These are phyloP conservation scores for Rattus rattus DNA, from an alignment of 2,113 vertebrate species.

Conservation along the genomic window DNA sequence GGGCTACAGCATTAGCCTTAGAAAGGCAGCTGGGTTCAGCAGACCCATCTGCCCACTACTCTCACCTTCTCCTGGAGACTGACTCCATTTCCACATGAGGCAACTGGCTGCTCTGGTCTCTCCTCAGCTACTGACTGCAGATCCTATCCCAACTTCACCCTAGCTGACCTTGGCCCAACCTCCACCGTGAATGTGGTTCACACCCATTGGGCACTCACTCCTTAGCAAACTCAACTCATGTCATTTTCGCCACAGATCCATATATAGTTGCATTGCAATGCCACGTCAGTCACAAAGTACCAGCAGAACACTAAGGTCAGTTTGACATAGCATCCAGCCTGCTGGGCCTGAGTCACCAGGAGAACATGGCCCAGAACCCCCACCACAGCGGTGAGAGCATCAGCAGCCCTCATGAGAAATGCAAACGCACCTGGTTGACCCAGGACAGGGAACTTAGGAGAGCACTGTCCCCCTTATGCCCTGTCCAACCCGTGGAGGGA, in stretches of 20 bases:
- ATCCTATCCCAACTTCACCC: accelerated
- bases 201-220: accelerated
- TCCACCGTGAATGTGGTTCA: accelerated
- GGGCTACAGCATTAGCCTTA: accelerated
- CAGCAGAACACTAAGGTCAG: accelerated
- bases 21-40: neutral
- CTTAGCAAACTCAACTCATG: accelerated
- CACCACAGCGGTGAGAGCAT: neutral
- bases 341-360: accelerated
- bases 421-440: neutral
- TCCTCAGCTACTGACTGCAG: accelerated
- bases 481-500: no score
- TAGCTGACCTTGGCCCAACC: accelerated
- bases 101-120: accelerated
- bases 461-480: accelerated
- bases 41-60: neutral
- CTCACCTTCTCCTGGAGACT: no score
- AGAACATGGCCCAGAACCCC: neutral
- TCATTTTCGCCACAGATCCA: neutral
- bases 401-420: neutral
- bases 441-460: accelerated
- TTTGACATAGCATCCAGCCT: accelerated
- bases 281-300: neutral
- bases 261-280: accelerated
- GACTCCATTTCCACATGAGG: accelerated